Evolutionary conservation across 2,888 invertebrate genomes (phyloP), one percentile per base, ranked within the genome.

Genomic region (Bhutanitis thaidina): DNA sequence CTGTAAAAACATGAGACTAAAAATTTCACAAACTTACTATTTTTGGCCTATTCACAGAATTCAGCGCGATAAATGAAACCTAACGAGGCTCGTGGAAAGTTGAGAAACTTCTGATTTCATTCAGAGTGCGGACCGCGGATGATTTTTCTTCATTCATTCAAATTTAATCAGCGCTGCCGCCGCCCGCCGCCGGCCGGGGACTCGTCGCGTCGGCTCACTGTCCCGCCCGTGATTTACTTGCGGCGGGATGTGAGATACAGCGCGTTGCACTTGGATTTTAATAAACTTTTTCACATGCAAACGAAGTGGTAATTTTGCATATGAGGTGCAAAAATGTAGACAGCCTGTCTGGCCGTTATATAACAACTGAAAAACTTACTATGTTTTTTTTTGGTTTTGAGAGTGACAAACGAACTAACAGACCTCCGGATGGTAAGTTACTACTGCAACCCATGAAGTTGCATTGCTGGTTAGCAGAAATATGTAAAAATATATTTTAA

Each of bases 111-210:
- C 40, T 48, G 39, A 47, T 53, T 53, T 49, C 58, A 60, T 60
- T 54, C 45, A 54, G 50, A 51, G 57, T 49, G 46, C 43, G 52
- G 52, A 53, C 52, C 52, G 41, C 53, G 38, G 45, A 48, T 50
- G 54, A 56, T 61, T 73, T 74, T 77, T 76, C 69, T 71, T 59
- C 58, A 35, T 48, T 63, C 64, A 71, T 75, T 71, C 65, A 69
- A 78, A 76, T 79, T 74, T 69, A 74, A 74, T 74, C 66, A 61
- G 64, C 60, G 58, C 63, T 65, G 61, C 34, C 66, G 60, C 52
- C 60, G 59, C 65, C 56, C 54, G 61, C 34, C 66, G 60, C 52
- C 60, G 59, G 65, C 56, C 54, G 16, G 57, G 71, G 74, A 59
- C 40, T 50, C 9, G 40, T 8, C 43, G 14, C 13, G 47, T 25